Percentiles rank a stretch among this genome's conserved stretches.
Conservation (phyloP, 2,888 invertebrate genomes). For the Hesperia comma region DNA sequence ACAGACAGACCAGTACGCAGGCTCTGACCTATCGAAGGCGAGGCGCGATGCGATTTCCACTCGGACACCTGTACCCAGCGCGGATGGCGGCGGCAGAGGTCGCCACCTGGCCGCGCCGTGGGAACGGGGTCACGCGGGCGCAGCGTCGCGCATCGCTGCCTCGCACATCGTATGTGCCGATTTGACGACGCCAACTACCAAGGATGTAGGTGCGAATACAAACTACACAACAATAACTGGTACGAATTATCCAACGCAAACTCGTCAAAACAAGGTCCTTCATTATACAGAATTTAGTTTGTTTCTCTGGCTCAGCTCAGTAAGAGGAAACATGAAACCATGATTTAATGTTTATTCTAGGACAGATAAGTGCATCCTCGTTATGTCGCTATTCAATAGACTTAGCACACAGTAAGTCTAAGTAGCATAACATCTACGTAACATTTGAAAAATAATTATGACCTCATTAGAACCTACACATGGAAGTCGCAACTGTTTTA, state of each 20-base stretch:
- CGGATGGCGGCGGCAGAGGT: conserved; percentile 50
- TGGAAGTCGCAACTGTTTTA: neutral
- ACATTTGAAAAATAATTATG: conserved; percentile 1
- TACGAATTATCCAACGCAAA: neutral
- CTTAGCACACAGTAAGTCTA: neutral
- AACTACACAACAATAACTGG: neutral
- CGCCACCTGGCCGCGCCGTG: conserved; percentile 61
- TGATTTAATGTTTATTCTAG: neutral
- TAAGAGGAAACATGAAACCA: neutral
- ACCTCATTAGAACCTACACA: neutral
- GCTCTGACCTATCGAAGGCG: neutral
- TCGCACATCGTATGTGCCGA: conserved; percentile 48
- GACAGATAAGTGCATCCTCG: neutral
- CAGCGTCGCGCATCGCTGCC: conserved; percentile 69
- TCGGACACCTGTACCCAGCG: neutral
- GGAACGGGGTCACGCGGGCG: conserved; percentile 80
- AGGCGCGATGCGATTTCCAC: neutral
- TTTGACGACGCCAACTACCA: conserved; percentile 43
- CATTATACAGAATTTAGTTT: neutral
- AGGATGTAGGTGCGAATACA: conserved; percentile 13
- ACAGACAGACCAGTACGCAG: neutral
- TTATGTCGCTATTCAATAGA: neutral
- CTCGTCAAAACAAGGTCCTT: too few relatives aligned
- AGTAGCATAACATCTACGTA: neutral
- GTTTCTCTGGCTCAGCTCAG: neutral